Evolutionary conservation across 2,113 vertebrate species (phyloP), one percentile per base, ranked within the genome.

Genomic region (Glaucomys volans): DNA sequence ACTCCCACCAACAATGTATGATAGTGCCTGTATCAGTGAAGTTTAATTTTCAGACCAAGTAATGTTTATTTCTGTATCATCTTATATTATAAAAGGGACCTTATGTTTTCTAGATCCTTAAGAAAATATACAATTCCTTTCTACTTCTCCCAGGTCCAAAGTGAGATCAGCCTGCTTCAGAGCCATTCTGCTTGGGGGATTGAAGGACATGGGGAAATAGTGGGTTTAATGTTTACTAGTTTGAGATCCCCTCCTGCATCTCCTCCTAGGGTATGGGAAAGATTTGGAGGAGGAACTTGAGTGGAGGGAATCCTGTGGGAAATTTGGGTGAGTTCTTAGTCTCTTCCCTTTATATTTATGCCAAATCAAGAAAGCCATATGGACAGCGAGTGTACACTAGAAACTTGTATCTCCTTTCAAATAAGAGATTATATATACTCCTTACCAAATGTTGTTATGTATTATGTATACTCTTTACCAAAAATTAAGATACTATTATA

Each of bases 91-190:
- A 75, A 85, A 87, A 85, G 32, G 13, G 44, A 69, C 47, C 28
- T 64, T 91, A 28, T 52, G 20, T 66, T 85, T 90, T 50, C 72
- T 76, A 81, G 77, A 72, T 77, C 52, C 83, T 76, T 95, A 52
- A 80, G 74, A 87, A 97, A 74, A 64, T 35, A 72, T 40, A 42
- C 40, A 47, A 20, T 10, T 74, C 57, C 35, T 89, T 95, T 82
- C 6, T 62, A 11, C 14, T 95, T 80, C 59, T 96, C 37, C 35
- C 18, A 40, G 35, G 26, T 72, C 13, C 44, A 47, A 85, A 89
- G 69, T 42, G 35, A 91, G 77, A 40, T 37, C 44, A 62, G n/a
- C 30, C 35, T 72, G 44, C 8, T 22, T 80, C 40, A 84, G 59
- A 84, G 72, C 42, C 72, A 6, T 83, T 74, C 14, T 52, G 32